Conservation (phyloP, 1,140 invertebrate genomes). For the Episyrphus balteatus region DNA sequence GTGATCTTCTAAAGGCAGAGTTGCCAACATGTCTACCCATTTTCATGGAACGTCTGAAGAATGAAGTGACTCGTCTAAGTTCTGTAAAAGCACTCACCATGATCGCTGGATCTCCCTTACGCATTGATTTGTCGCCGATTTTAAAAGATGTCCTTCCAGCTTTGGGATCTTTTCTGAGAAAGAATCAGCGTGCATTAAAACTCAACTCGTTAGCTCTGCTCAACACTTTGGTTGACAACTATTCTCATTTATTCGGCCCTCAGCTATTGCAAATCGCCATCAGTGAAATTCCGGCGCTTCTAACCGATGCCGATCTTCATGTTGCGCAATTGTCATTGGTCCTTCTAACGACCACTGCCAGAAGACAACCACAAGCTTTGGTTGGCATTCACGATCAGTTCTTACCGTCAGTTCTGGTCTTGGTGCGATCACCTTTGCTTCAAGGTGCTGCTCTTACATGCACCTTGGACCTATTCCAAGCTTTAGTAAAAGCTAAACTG, state of each 20-base stretch:
- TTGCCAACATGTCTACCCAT: constrained; percentile 79
- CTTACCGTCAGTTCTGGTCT: constrained; percentile 72
- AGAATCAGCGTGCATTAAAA: constrained; percentile 94
- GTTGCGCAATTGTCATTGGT: constrained; percentile 84
- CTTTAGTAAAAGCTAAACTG: constrained; percentile 69
- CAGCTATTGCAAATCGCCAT: constrained; percentile 66
- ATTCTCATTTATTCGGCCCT: constrained; percentile 56
- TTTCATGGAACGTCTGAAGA: constrained; percentile 85
- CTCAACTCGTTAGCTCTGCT: constrained; percentile 81
- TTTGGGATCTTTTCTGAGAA: constrained; percentile 85
- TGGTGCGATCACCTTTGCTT: constrained; percentile 84
- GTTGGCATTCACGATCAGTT: constrained; percentile 43
- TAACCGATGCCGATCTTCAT: constrained; percentile 90
- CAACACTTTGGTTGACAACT: constrained; percentile 81
- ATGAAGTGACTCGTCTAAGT: constrained; percentile 93
- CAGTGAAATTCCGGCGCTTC: constrained; percentile 74
- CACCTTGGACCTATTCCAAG: constrained; percentile 84
- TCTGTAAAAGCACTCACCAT: constrained; percentile 93
- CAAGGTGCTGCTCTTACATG: constrained; percentile 76
- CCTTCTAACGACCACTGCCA: constrained; percentile 51
- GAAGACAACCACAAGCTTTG: constrained; percentile 39
- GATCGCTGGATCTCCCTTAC: constrained; percentile 80
- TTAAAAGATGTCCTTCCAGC: constrained; percentile 82
- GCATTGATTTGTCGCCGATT: constrained; percentile 77
- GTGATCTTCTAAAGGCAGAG: constrained; percentile 64